phyloP scores from a whole-genome alignment of 64 coral and sea anemone genomes.

The Orbicella faveolata region DNA sequence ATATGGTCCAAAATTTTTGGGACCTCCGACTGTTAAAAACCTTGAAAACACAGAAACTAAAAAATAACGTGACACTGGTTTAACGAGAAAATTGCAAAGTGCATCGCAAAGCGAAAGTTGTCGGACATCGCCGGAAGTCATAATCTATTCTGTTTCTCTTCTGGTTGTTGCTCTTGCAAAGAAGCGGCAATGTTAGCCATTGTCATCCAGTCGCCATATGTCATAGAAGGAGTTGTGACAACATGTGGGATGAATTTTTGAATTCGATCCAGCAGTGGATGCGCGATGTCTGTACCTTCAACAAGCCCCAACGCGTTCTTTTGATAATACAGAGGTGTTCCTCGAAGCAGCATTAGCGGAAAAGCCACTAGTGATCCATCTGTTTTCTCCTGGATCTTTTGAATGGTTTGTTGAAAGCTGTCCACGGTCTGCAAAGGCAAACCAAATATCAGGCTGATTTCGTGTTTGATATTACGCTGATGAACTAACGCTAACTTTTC shows the following conservation, averaged over 20 bases:
- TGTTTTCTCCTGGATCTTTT: not conserved
- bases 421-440: slow-evolving; percentile 35
- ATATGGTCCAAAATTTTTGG: too few relatives aligned
- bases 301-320: slow-evolving; percentile 15
- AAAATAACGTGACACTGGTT: too few relatives aligned
- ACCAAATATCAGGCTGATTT: slow-evolving; percentile 44
- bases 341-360: slow-evolving; percentile 37
- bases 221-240: slow-evolving; percentile 23
- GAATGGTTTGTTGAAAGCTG: slow-evolving; percentile 18
- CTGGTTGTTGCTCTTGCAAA: not conserved
- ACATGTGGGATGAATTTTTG: slow-evolving; percentile 47
- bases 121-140: not conserved
- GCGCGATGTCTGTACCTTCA: slow-evolving; percentile 20
- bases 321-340: slow-evolving; percentile 26
- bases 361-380: slow-evolving; percentile 14
- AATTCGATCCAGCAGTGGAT: slow-evolving; percentile 24
- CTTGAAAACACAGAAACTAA: too few relatives aligned
- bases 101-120: too few relatives aligned
- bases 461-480: slow-evolving; percentile 14
- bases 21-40: too few relatives aligned
- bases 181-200: slow-evolving; percentile 47
- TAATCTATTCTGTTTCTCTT: not conserved
- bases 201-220: not conserved
- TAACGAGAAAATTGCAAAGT: too few relatives aligned
- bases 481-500: slow-evolving; percentile 1